Conservation (phyloP, 1,140 invertebrate genomes). For the Acyrthosiphon pisum region DNA sequence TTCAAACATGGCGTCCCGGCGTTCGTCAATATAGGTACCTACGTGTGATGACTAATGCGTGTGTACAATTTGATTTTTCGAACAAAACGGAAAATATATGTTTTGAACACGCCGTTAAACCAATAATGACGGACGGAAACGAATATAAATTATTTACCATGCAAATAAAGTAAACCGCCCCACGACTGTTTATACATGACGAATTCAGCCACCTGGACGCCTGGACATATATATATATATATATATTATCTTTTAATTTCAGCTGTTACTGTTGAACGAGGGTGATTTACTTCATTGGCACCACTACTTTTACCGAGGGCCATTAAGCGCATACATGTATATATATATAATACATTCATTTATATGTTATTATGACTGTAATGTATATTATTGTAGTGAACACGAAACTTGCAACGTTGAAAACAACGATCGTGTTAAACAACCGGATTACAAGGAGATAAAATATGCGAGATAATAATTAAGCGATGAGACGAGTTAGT, state of each 20-base stretch:
- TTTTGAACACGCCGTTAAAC: constrained; percentile 5
- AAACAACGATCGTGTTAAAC: neutral
- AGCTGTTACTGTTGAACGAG: constrained; percentile 7
- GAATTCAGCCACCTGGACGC: constrained; percentile 31
- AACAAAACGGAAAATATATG: neutral
- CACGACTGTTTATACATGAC: neutral
- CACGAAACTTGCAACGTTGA: neutral
- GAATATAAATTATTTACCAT: constrained; percentile 17
- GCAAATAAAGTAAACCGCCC: constrained; percentile 12
- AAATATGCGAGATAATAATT: neutral
- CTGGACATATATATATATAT: neutral
- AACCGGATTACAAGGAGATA: neutral
- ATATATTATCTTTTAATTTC: neutral
- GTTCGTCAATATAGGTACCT: neutral
- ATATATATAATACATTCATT: neutral
- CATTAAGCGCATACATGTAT: neutral
- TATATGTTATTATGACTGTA: neutral
- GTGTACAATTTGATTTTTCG: neutral
- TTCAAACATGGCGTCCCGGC: neutral
- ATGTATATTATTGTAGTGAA: neutral
- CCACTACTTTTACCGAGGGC: neutral
- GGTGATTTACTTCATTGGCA: constrained; percentile 1
- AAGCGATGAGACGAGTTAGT: neutral
- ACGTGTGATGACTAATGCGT: neutral
- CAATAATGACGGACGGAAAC: constrained; percentile 1